Base-by-base conservation (phyloP, 2,797 vertebrate species). In the Poecilia gillii region DNA sequence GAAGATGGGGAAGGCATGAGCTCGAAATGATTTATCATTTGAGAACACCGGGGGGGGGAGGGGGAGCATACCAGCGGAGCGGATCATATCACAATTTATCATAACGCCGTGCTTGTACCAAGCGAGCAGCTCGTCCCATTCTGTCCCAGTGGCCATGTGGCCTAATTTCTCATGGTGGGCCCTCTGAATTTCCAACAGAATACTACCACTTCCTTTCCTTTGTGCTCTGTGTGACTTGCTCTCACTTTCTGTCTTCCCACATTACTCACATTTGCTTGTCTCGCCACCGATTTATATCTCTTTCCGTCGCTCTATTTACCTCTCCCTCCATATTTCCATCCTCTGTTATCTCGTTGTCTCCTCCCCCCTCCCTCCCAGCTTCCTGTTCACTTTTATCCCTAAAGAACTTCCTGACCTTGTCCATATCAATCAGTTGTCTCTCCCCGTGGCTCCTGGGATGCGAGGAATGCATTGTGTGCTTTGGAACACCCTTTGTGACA, bases 391-490 rank as follows among this genome's bases (percentile, higher is more conserved):
- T 81, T 82, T 86, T 84, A 84, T 85, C 80, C 72, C 59, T 76
- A 84, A 77, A 92, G 88, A 91, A 93, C 94, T 94, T 95, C 90
- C 93, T 94, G 91, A 93, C 94, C 91, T 91, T 81, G 81, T 91
- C 91, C 90, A 88, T 91, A 94, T 95, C 93, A 94, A 94, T 95
- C 95, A 95, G 89, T 85, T 72, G 87, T 87, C 90, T 93, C 88
- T 87, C 89, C 84, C 83, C n/a, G 74, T 77, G 68, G 92, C 87
- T 93, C 86, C 89, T 78, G 85, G 79, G 90, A 91, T 82, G 83
- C 76, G 81, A 92, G 92, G 95, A 96, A 96, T 95, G 94, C 93
- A 94, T 95, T 95, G 94, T 96, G 93, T 83, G 83, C 84, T 88
- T 71, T 76, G 82, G 90, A 92, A 91, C 90, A 91, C 85, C 92